Evolutionary conservation across 1,140 invertebrate genomes (phyloP), one percentile per base, ranked within the genome.

Genomic region (Schlechtendalia chinensis): DNA sequence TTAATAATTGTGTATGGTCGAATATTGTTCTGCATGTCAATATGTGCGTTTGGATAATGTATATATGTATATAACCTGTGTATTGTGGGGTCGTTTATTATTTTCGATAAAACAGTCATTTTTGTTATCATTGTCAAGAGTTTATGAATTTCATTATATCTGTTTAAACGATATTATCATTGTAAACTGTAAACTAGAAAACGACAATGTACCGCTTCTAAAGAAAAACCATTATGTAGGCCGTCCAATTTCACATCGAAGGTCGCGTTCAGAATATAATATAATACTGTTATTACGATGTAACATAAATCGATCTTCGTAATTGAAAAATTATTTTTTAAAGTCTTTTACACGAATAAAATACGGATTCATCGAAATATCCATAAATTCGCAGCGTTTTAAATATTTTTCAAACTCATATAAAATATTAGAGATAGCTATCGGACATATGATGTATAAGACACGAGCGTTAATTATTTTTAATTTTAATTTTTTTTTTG

Each of bases 11-110:
- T 72, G 27, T n/a, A 59, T 58, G 27, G 54, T 77, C 19, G 54
- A 59, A 77, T 77, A 17, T 39, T 39, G 39, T 75, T 75, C 19
- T 77, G 72, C 72, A 39, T 77, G 56, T 77, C 53, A 77, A 24
- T 32, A 32, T 32, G 47, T 29, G 27, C 39, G 58, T 45, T 58
- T 29, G 72, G 27, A 29, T n/a, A n/a, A n/a, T n/a, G n/a, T n/a
- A n/a, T n/a, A n/a, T n/a, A n/a, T n/a, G n/a, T n/a, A 22, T 58
- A 58, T 16, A 39, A 39, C 8, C 32, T 39, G 32, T 39, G 32
- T 39, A 39, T 39, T 39, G 32, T 39, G 10, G 5, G 56, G 27
- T 45, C 29, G 11, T 59, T 77, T 59, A 17, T 16, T 77, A 45
- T 19, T 16, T 59, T 45, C 54, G 39, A 45, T 58, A 45, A 77